Conservation (phyloP, 2,888 invertebrate species). For the Drosophila austrosaltans region DNA sequence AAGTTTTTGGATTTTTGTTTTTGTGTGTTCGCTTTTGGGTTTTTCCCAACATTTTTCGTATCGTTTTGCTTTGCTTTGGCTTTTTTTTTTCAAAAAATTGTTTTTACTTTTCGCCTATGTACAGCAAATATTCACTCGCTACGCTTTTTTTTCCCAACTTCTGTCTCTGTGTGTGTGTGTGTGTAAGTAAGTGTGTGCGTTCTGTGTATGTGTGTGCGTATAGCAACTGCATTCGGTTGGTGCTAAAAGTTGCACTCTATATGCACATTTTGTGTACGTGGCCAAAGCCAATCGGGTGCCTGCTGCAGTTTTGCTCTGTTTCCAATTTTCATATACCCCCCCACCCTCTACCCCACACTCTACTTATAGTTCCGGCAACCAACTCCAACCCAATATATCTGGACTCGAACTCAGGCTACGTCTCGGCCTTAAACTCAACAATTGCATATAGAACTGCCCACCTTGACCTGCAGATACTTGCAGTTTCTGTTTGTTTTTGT, state of each 20-base stretch:
- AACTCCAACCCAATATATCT: conserved; percentile 1
- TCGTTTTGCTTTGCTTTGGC: conserved; percentile 55
- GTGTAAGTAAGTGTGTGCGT: conserved; percentile 14
- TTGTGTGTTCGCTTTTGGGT: conserved; percentile 32
- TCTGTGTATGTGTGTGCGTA: conserved; percentile 32
- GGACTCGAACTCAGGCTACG: conserved; percentile 5
- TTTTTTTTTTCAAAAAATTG: conserved; percentile 39
- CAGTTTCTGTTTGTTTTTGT: neutral
- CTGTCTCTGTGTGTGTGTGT: conserved; percentile 1
- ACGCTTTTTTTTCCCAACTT: conserved; percentile 62
- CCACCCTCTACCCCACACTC: neutral
- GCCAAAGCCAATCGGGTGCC: conserved; percentile 77
- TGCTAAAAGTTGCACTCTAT: conserved; percentile 81
- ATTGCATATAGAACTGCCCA: conserved; percentile 6
- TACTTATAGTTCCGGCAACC: neutral
- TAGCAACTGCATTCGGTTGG: conserved; percentile 80
- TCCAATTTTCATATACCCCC: conserved; percentile 49
- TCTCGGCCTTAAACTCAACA: conserved; percentile 15
- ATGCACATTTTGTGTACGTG: conserved; percentile 79
- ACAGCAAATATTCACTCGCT: conserved; percentile 72
- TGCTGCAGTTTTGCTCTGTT: conserved; percentile 63
- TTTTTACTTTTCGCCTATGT: conserved; percentile 56
- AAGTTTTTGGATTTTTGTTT: conserved; percentile 67
- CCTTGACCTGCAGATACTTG: conserved; percentile 17
- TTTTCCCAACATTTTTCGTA: conserved; percentile 60